These are phyloP conservation scores for Adela reaumurella DNA, from an alignment of 2,888 invertebrate species.

Conservation along the genomic window DNA sequence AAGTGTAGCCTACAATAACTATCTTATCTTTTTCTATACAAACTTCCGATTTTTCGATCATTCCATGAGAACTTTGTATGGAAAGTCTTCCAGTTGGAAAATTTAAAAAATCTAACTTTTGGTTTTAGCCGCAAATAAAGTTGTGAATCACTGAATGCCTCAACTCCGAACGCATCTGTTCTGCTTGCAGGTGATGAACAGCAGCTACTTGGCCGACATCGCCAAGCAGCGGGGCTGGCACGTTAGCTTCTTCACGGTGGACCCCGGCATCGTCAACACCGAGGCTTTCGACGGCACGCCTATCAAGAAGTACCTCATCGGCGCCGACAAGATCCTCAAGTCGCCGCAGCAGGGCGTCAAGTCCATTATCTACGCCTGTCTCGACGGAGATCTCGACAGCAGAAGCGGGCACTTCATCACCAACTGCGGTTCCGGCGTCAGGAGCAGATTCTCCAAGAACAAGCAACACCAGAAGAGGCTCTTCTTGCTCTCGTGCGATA, in stretches of 20 bases:
- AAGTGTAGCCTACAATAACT: too few relatives aligned
- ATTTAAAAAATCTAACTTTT: too few relatives aligned
- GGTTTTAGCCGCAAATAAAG: too few relatives aligned
- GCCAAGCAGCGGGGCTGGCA: conserved; percentile 48
- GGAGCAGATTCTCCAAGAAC: conserved; percentile 55
- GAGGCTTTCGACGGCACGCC: conserved; percentile 72
- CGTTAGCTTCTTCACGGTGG: conserved; percentile 70
- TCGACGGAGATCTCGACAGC: conserved; percentile 68
- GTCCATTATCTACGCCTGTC: conserved; percentile 71
- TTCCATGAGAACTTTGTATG: too few relatives aligned
- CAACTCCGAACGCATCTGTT: too few relatives aligned
- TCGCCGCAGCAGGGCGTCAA: conserved; percentile 77
- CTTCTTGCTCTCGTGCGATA: conserved; percentile 63
- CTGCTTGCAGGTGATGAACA: conserved; percentile 46
- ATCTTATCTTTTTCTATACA: too few relatives aligned
- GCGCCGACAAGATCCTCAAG: conserved; percentile 65
- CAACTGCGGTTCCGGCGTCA: conserved; percentile 64
- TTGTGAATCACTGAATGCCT: too few relatives aligned
- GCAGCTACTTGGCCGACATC: conserved; percentile 57
- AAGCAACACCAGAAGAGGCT: conserved; percentile 60
- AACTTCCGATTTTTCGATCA: too few relatives aligned
- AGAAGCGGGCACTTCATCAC: conserved; percentile 79
- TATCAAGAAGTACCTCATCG: conserved; percentile 60
- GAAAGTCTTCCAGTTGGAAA: too few relatives aligned
- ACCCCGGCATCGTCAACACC: conserved; percentile 86